phyloP scores from a whole-genome alignment of 2,797 vertebrate genomes.

The Pipistrellus kuhlii region DNA sequence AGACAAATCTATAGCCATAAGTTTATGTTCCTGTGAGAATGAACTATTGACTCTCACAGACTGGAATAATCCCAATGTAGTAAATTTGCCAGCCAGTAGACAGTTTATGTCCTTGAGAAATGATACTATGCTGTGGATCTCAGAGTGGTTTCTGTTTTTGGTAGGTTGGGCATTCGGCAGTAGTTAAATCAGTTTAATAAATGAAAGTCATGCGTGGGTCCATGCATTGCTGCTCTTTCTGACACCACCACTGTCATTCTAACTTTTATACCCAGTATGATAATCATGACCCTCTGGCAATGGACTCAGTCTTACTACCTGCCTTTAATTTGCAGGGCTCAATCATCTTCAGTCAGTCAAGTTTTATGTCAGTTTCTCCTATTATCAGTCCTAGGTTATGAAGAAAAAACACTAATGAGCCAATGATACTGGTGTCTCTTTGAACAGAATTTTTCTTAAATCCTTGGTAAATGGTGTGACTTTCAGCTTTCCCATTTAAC shows the following conservation, averaged over 20 bases:
- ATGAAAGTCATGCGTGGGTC: background rate
- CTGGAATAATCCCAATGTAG: background rate
- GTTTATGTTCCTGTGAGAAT: background rate
- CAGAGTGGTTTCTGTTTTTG: background rate
- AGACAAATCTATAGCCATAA: background rate
- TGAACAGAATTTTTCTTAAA: background rate
- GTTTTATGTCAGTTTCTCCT: background rate
- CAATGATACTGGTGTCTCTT: background rate
- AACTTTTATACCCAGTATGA: background rate
- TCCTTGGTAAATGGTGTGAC: background rate
- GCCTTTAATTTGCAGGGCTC: background rate
- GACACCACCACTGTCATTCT: background rate
- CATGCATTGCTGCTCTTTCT: background rate
- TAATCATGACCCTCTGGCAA: background rate
- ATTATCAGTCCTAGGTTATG: background rate
- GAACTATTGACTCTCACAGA: background rate
- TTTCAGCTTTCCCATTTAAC: background rate
- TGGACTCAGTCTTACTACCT: background rate
- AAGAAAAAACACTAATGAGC: background rate
- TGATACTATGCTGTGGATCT: background rate
- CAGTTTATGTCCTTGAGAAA: background rate
- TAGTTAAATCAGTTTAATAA: background rate
- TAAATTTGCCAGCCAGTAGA: background rate
- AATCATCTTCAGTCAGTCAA: background rate
- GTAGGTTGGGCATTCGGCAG: background rate